Conservation (phyloP, 35 echinoderm and acorn worm genomes). For the Chiridota heheva region DNA sequence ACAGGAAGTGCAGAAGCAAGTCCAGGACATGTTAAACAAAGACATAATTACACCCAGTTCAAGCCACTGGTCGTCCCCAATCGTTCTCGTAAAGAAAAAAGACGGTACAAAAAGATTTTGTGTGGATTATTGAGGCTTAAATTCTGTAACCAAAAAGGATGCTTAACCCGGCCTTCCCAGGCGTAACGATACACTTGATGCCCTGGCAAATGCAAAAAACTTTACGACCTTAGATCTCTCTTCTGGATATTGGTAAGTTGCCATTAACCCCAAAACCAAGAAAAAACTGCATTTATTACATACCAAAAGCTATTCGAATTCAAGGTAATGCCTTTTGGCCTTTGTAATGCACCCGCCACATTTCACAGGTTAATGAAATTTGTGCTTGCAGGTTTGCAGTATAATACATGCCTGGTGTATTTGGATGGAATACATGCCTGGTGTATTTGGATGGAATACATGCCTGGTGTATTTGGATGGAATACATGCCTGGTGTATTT, state of each 20-base stretch:
- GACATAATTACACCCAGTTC: conserved; percentile 24
- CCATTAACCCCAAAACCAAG: conserved; percentile 23
- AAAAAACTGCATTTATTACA: conserved; percentile 57
- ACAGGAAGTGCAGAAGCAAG: conserved; percentile 1
- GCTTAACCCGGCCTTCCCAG: conserved; percentile 14
- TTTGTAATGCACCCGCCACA: conserved; percentile 57
- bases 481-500: no score
- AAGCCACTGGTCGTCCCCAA: conserved; percentile 35
- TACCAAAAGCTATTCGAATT: conserved; percentile 22
- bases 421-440: no score
- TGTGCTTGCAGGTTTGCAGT: conserved; percentile 36
- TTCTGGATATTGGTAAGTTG: conserved; percentile 57
- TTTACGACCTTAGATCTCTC: conserved; percentile 47
- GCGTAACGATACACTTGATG: conserved; percentile 32
- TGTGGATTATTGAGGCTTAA: conserved; percentile 43
- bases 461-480: no score
- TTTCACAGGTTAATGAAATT: conserved; percentile 58
- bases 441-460: no score
- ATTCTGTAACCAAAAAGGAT: conserved; percentile 41
- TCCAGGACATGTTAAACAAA: conserved; percentile 18
- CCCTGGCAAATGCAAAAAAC: conserved; percentile 17
- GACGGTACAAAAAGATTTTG: conserved; percentile 51
- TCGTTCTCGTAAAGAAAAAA: conserved; percentile 62
- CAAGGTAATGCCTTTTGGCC: conserved; percentile 55
- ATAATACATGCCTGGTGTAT: conserved; percentile 43